Percentiles rank a stretch among this genome's conserved stretches.
phyloP scores from a whole-genome alignment of 2,113 vertebrate genomes.

The Pitta sordida region DNA sequence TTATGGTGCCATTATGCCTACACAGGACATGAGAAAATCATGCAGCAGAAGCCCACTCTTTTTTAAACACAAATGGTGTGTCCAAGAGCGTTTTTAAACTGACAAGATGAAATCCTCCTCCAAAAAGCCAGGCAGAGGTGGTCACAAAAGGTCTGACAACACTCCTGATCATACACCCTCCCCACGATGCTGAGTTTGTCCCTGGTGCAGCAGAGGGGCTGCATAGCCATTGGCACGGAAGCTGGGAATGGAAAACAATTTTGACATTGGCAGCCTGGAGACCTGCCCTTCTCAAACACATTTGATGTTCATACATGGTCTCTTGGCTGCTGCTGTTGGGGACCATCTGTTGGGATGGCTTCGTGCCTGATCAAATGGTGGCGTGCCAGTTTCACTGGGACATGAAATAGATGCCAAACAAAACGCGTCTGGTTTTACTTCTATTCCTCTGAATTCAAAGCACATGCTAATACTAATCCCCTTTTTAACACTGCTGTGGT shows the following conservation, averaged over 20 bases:
- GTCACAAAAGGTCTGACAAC: background rate
- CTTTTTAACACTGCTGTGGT: constrained; percentile 53
- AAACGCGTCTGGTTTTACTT: constrained; percentile 53
- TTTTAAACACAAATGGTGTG: background rate
- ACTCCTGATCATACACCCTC: background rate
- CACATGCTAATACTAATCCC: constrained; percentile 51
- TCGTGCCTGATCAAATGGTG: constrained; percentile 64
- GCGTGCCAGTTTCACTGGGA: constrained; percentile 63
- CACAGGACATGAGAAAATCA: background rate
- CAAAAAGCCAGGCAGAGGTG: background rate
- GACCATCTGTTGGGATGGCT: constrained; percentile 75
- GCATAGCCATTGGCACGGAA: constrained; percentile 16
- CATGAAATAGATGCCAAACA: constrained; percentile 62
- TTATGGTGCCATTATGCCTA: background rate
- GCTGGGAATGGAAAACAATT: constrained; percentile 74
- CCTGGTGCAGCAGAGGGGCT: background rate
- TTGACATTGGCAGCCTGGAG: constrained; percentile 69
- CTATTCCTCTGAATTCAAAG: constrained; percentile 59
- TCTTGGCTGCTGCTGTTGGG: constrained; percentile 71
- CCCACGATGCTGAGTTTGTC: background rate
- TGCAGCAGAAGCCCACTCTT: background rate
- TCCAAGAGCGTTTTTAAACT: background rate
- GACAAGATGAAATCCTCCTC: background rate
- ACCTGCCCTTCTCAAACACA: constrained; percentile 64
- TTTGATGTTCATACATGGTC: constrained; percentile 78